Percentiles rank a stretch among this genome's conserved stretches.
These are phyloP conservation scores for Steatocranus sp. DNA, from an alignment of 2,797 vertebrate species.

Conservation along the genomic window DNA sequence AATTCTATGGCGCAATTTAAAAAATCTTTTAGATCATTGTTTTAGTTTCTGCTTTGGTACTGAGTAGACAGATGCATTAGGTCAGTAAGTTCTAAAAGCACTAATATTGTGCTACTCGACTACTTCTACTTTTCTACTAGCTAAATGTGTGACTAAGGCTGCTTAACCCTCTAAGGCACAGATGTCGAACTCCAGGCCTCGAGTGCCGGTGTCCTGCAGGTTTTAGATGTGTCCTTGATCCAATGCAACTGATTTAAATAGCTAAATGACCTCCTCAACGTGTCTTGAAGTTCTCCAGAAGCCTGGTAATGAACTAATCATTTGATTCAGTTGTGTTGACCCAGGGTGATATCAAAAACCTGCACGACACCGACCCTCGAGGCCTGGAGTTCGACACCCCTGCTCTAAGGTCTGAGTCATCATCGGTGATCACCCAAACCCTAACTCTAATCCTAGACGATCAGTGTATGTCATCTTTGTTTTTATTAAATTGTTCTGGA, in stretches of 20 bases:
- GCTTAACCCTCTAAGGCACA: neutral
- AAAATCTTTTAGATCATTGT: neutral
- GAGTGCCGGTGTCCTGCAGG: neutral
- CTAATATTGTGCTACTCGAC: neutral
- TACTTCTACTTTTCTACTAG: neutral
- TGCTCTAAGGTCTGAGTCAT: neutral
- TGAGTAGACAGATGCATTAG: neutral
- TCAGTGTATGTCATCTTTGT: neutral
- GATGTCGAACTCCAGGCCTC: neutral
- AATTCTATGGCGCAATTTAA: neutral
- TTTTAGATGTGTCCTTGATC: neutral
- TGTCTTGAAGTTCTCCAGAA: neutral
- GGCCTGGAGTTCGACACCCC: neutral
- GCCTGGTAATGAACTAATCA: neutral
- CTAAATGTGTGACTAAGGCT: neutral
- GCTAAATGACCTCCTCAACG: neutral
- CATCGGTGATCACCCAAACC: neutral
- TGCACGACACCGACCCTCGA: neutral
- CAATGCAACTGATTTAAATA: neutral
- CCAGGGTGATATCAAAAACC: neutral
- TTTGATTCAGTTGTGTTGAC: neutral
- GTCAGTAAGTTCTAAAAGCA: neutral
- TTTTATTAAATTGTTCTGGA: neutral
- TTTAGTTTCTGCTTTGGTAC: neutral
- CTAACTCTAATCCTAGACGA: neutral